Percentiles rank a stretch among this genome's conserved stretches.
phyloP scores from a whole-genome alignment of 2,888 invertebrate genomes.

The Alitta virens region DNA sequence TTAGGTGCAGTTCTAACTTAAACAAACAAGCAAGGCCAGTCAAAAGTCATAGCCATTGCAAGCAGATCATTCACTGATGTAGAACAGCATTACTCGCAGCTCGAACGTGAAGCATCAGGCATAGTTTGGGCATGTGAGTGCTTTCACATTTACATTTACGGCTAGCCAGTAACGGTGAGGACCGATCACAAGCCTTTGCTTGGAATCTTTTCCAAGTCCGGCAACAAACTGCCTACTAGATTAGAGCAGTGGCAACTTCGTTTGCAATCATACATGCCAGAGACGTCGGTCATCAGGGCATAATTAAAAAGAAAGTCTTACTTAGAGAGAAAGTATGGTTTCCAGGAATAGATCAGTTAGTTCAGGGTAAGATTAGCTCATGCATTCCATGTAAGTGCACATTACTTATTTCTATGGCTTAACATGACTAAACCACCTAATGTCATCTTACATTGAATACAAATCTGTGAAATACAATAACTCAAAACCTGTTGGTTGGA shows the following conservation, averaged over 20 bases:
- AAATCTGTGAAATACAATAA: too few species aligned
- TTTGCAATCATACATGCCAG: background rate
- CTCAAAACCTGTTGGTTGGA: too few species aligned
- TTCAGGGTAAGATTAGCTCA: too few species aligned
- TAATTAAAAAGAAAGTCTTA: too few species aligned
- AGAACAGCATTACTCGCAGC: background rate
- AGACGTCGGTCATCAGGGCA: too few species aligned
- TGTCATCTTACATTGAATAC: too few species aligned
- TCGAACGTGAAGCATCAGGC: background rate
- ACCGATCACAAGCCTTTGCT: constrained; percentile 4
- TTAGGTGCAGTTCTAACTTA: background rate
- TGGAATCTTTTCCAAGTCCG: too few species aligned
- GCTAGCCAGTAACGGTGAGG: background rate
- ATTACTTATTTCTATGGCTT: too few species aligned
- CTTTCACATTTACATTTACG: background rate
- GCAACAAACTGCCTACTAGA: background rate
- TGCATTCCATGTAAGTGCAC: too few species aligned
- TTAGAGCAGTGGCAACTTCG: background rate
- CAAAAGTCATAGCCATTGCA: background rate
- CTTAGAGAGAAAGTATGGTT: too few species aligned
- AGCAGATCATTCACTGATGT: background rate
- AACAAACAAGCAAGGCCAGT: background rate
- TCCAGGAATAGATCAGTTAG: too few species aligned
- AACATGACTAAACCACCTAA: too few species aligned
- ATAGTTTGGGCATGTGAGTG: constrained; percentile 38